Base-by-base conservation (phyloP, 2,888 invertebrate genomes). In the Drosophila greeni region DNA sequence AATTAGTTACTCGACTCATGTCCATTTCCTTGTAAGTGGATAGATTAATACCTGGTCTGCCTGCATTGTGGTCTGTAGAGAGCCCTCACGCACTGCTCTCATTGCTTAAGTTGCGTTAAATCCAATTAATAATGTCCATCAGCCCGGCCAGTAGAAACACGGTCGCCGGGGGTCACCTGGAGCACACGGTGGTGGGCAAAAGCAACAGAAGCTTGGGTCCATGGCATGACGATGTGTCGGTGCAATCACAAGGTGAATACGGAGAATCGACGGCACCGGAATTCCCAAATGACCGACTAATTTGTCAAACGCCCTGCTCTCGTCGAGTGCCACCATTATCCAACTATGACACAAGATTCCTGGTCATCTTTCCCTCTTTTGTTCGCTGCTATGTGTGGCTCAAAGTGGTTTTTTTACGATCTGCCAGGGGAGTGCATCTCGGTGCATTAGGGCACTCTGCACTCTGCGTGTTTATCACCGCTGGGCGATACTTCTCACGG, bases 41-140 rank as follows among this genome's bases (percentile, higher is more conserved):
- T 12, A 16, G 11, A 16, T 26, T 16, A 16, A 18, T 18, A 7
- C 18, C 45, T 20, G 6, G 20, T 11, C 9, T 9, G 20, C 20
- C 11, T 20, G 7, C 59, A 5, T 31, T 47, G 45, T 40, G 24
- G 2, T 18, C 18, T 18, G 20, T 14, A 9, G 26, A 9, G 33
- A 40, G 12, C 34, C 37, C 36, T 42, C 31, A 48, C 69, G 70
- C 61, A 60, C 37, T 48, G 73, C 72, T 33, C 60, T 47, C 55
- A 43, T 54, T 72, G 82, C 74, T 76, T 72, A 81, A 83, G 73
- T 77, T 83, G 82, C 82, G 82, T 82, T 71, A 83, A 83, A 83
- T 81, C 82, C 82, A 82, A 83, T 83, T 83, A 81, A 81, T 81
- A 73, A 72, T 59, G 62, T 60, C 49, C 53, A 55, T 20, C n/a